Base-by-base conservation (phyloP, 2,797 vertebrate species). In the Falco concolor region DNA sequence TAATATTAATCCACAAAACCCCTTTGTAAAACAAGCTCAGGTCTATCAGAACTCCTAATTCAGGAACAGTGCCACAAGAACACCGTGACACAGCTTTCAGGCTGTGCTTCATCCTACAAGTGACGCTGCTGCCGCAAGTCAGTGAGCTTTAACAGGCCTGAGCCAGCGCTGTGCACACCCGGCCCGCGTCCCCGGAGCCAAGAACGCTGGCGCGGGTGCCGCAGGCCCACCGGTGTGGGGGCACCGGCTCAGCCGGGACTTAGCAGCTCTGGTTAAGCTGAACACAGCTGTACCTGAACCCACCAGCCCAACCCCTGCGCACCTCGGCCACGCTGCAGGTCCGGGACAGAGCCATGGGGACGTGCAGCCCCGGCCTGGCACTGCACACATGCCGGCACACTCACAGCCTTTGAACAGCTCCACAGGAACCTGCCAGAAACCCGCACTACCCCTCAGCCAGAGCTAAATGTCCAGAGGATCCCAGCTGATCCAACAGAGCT, bases 211-310 rank as follows among this genome's bases (percentile, higher is more conserved):
- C 64, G 34, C 1, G 12, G 72, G 56, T 52, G 47, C 56, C 49
- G 44, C 42, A 83, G 59, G 32, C 36, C 45, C n/a, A 20, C 0
- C 6, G 5, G 25, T 13, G 3, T 13, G 6, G 54, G 21, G 42
- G 14, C 9, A 40, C 0, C 23, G n/a, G 18, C 32, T 14, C 60
- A 54, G 52, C 0, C 0, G 34, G 47, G 15, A 52, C 21, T 76
- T 74, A 27, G 13, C 4, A 74, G 52, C 57, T 47, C n/a, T 40
- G 7, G 18, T 12, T 47, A 36, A 74, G 30, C 54, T 38, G 65
- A 65, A 38, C 2, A 15, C 54, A 87, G 53, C 34, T 53, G 10
- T 30, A 49, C 17, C 25, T 32, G 20, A 56, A 13, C 4, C 42
- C 67, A 60, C 25, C 36, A 78, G 53, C 45, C 28, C 42, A 49